Conservation (phyloP, 2,888 invertebrate species). For the Drosophila kokeensis region DNA sequence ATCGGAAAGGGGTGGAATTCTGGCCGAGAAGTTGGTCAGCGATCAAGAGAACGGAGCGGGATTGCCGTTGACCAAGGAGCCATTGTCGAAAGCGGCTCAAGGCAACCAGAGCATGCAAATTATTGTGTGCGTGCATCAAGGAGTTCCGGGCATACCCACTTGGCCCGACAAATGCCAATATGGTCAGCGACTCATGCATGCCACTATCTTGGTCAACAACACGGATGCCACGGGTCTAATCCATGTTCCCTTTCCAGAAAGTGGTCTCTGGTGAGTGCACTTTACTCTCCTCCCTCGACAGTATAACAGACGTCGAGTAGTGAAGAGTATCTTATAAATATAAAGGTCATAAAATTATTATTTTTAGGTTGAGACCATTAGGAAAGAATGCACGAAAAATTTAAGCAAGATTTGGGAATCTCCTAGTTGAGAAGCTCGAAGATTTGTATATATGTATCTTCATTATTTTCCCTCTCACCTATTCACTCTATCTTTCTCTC, state of each 20-base stretch:
- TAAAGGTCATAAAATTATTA: too few relatives aligned
- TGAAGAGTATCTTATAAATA: background rate
- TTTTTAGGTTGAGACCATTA: too few relatives aligned
- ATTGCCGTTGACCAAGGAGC: conserved; percentile 26
- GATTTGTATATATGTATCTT: background rate
- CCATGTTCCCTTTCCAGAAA: conserved; percentile 93
- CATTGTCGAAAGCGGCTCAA: conserved; percentile 42
- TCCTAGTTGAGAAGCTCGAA: background rate
- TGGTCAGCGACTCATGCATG: conserved; percentile 86
- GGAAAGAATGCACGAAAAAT: too few relatives aligned
- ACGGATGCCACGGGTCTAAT: conserved; percentile 88
- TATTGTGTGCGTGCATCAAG: conserved; percentile 88
- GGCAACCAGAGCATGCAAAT: conserved; percentile 85
- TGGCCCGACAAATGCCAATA: conserved; percentile 88
- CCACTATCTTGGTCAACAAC: conserved; percentile 88
- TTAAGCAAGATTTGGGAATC: background rate
- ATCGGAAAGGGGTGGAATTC: conserved; percentile 75
- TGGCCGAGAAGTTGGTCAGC: conserved; percentile 82
- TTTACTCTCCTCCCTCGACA: too few relatives aligned
- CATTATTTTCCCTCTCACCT: background rate
- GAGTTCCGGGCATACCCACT: conserved; percentile 87
- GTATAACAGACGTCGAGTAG: too few relatives aligned
- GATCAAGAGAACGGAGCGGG: conserved; percentile 50
- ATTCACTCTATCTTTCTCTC: background rate
- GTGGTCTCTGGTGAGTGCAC: conserved; percentile 89